These are phyloP conservation scores for Holothuria leucospilota DNA, from an alignment of 53 echinoderm and acorn worm species.

Conservation along the genomic window DNA sequence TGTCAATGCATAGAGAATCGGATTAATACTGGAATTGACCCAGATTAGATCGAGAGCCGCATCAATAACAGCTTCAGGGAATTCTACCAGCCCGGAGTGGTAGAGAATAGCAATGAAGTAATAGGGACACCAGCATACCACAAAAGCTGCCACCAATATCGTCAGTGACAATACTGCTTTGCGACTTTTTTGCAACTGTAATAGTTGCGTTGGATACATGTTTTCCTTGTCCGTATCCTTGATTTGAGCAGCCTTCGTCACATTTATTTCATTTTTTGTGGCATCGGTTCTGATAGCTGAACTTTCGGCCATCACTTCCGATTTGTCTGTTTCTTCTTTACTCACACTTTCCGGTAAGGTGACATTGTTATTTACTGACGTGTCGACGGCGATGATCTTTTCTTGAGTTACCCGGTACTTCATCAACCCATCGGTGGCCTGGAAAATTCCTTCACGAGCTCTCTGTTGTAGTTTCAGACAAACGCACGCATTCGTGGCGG, in stretches of 20 bases:
- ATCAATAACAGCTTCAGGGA: background rate
- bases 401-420: background rate
- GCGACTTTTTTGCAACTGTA: background rate
- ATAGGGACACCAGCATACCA: conserved; percentile 24
- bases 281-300: no score
- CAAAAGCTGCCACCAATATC: background rate
- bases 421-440: background rate
- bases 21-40: conserved; percentile 25
- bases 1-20: conserved; percentile 4
- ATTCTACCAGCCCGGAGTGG: background rate
- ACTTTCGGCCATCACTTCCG: background rate
- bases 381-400: background rate
- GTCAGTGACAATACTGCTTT: background rate
- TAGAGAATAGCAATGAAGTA: conserved; percentile 7
- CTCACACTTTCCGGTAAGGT: background rate
- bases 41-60: conserved; percentile 4
- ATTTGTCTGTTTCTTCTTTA: background rate
- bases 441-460: conserved; percentile 11
- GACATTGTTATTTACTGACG: background rate
- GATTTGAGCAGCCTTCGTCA: background rate
- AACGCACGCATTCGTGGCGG: background rate
- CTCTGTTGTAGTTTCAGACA: background rate
- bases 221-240: background rate
- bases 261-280: background rate
- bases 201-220: background rate